Conservation (phyloP, 2,888 invertebrate genomes). For the Pachymerium ferrugineum region DNA sequence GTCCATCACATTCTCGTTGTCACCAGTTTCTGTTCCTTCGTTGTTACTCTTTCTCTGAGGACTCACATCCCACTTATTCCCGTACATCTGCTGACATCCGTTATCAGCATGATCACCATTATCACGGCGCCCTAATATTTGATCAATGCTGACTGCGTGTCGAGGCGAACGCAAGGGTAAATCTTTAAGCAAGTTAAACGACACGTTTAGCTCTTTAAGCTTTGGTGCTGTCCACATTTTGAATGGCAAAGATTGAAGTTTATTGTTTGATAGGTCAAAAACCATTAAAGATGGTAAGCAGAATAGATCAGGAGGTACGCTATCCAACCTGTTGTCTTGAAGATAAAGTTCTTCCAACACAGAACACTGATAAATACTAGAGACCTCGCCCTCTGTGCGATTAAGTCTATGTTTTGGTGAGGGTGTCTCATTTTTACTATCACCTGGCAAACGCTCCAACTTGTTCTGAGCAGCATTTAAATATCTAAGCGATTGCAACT, state of each 20-base stretch:
- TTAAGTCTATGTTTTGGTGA: conserved; percentile 37
- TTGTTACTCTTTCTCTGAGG: conserved; percentile 36
- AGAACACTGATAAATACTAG: conserved; percentile 50
- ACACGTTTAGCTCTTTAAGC: conserved; percentile 78
- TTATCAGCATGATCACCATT: conserved; percentile 38
- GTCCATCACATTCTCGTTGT: conserved; percentile 8
- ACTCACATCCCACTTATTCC: conserved; percentile 33
- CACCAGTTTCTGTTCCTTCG: neutral
- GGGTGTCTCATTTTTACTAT: conserved; percentile 36
- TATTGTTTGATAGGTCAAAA: conserved; percentile 91
- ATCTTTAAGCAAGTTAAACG: conserved; percentile 78
- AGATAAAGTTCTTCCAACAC: conserved; percentile 82
- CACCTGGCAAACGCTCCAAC: conserved; percentile 63
- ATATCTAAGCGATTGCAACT: conserved; percentile 70
- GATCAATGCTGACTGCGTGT: neutral
- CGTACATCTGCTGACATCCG: conserved; percentile 23
- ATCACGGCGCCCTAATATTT: conserved; percentile 36
- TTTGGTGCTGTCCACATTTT: conserved; percentile 81
- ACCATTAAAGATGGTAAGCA: conserved; percentile 68
- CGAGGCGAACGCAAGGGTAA: conserved; percentile 50
- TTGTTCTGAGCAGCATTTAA: conserved; percentile 86
- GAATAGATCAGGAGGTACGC: conserved; percentile 75
- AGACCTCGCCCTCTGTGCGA: conserved; percentile 37
- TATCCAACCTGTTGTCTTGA: conserved; percentile 80
- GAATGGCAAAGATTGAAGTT: conserved; percentile 72